Base-by-base conservation (phyloP, 2,888 invertebrate species). In the Stratiomys singularior region DNA sequence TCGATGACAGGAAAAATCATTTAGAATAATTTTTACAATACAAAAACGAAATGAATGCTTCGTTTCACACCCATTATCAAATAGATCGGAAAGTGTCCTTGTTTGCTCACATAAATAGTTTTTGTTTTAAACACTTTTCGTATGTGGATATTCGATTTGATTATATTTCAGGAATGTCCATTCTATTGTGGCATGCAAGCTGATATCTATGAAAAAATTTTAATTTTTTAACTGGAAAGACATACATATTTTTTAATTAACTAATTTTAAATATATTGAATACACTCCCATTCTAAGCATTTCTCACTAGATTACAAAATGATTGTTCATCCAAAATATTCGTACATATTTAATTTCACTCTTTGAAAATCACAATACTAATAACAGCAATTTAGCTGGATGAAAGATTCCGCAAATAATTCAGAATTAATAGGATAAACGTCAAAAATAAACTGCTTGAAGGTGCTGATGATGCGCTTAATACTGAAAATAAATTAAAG, bases 391-490 rank as follows among this genome's bases (percentile, higher is more conserved):
- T 60, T 79, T 76, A 79, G 66, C 77, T 77, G 23, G 76, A 74
- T 21, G 67, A 66, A 23, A 21, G 64, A 60, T 69, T 69, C 69
- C 58, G 28, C 47, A 79, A 13, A 76, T 77, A 76, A 76, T 63
- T 25, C 60, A 76, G 9, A 37, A 69, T 77, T 44, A 44, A 52
- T 28, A 78, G 64, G 18, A 81, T 15, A 52, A 78, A 56, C 56
- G 81, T 30, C 25, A 81, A 27, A 11, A 69, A 23, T 21, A 78
- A 23, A 64, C 63, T 79, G 47, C 76, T 64, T 77, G 52, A 28
- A 13, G 76, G 72, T 78, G 78, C 71, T 46, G 80, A 76, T 67
- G 82, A 79, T 44, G 81, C 80, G 76, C 81, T 81, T 67, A 81
- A 47, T 46, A 82, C 82, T 82, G 79, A 18, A 81, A 81, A 79